Evolutionary conservation across 2,888 invertebrate genomes (phyloP).

Genomic region (Scaptomyza cyrtandrae): DNA sequence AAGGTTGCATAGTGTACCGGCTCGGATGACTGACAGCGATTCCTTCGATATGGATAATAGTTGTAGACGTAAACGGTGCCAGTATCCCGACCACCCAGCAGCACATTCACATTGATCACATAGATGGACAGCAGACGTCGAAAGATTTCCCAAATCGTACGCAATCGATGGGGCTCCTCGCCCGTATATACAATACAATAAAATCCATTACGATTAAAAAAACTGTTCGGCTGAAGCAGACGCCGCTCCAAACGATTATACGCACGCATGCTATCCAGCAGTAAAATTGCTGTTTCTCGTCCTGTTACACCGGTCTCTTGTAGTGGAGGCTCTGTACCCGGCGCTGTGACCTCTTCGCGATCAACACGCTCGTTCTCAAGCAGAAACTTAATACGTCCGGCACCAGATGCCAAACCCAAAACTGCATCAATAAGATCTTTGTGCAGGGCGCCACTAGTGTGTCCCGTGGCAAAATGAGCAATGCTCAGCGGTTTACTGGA

Average conservation of each 20-base stretch:
- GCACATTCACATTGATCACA: constrained; percentile 78
- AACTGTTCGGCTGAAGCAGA: constrained; percentile 47
- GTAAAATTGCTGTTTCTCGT: constrained; percentile 65
- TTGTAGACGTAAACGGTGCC: constrained; percentile 71
- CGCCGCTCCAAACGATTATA: constrained; percentile 66
- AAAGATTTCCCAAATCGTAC: constrained; percentile 71
- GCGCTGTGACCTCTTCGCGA: neutral
- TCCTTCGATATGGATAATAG: constrained; percentile 77
- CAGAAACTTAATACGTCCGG: constrained; percentile 47
- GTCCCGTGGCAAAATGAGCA: constrained; percentile 66
- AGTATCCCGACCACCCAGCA: constrained; percentile 50
- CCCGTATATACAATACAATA: constrained; percentile 80
- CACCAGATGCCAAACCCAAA: constrained; percentile 27
- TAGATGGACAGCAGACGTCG: constrained; percentile 75
- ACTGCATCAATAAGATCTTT: constrained; percentile 71
- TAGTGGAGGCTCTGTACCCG: neutral
- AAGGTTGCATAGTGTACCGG: constrained; percentile 74
- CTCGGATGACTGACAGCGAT: constrained; percentile 66
- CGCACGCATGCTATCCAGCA: constrained; percentile 73
- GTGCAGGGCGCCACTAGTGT: constrained; percentile 54
- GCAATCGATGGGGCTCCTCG: constrained; percentile 51
- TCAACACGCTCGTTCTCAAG: constrained; percentile 36
- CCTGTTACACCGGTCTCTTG: constrained; percentile 20
- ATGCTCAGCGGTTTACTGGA: constrained; percentile 65
- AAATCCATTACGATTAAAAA: constrained; percentile 73